A percentile compares a stretch with the other conserved stretches of the same genome.
These are phyloP conservation scores for Drosophila leonis DNA, from an alignment of 2,888 invertebrate genomes.

Conservation along the genomic window DNA sequence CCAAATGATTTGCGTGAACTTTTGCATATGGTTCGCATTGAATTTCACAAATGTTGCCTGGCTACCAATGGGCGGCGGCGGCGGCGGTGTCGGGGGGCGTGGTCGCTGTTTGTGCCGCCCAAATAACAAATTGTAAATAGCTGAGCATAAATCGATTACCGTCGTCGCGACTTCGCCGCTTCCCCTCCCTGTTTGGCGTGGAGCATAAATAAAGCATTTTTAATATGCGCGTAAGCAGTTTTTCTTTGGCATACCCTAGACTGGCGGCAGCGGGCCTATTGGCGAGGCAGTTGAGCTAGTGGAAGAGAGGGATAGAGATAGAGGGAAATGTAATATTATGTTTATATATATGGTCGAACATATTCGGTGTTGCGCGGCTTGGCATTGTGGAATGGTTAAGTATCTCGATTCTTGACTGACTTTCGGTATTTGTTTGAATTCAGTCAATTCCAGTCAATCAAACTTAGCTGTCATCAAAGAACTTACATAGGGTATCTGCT, in stretches of 20 bases:
- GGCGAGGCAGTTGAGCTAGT: not conserved
- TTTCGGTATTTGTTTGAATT: too few relatives aligned
- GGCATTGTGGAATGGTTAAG: too few relatives aligned
- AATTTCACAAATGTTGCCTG: slow-evolving; percentile 45
- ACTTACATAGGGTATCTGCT: too few relatives aligned
- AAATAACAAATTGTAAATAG: slow-evolving; percentile 79
- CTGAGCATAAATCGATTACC: slow-evolving; percentile 76
- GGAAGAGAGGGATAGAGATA: not conserved
- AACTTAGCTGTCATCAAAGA: too few relatives aligned
- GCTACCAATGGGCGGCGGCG: not conserved
- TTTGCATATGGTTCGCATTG: slow-evolving; percentile 49
- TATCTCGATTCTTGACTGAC: too few relatives aligned
- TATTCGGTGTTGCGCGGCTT: too few relatives aligned
- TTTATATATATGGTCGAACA: too few relatives aligned
- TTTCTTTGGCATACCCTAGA: slow-evolving; percentile 31
- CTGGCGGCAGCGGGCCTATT: not conserved
- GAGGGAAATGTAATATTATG: too few relatives aligned
- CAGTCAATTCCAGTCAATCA: too few relatives aligned
- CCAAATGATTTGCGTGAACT: slow-evolving; percentile 39
- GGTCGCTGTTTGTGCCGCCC: slow-evolving; percentile 28
- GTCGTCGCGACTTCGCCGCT: slow-evolving; percentile 6
- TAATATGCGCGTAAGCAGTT: slow-evolving; percentile 72
- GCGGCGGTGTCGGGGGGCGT: not conserved
- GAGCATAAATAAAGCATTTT: slow-evolving; percentile 77
- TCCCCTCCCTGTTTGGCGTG: not conserved